Evolutionary conservation across 2,797 vertebrate species (phyloP).

Genomic region (Petrocephalus sullivani): DNA sequence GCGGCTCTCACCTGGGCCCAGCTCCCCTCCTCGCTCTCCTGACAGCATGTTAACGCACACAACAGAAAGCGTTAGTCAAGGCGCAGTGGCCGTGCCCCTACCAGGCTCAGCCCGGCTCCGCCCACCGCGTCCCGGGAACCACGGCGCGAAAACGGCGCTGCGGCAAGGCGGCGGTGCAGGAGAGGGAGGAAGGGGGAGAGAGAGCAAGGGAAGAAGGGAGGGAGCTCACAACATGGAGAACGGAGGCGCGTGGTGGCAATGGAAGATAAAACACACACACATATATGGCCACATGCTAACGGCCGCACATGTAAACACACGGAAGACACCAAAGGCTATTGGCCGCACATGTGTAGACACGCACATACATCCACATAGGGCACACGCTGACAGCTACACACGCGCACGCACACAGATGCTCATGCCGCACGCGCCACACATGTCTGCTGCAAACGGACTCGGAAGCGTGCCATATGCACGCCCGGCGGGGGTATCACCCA

Average conservation of each 20-base stretch:
- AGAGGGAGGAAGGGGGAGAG: background rate
- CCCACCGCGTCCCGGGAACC: background rate
- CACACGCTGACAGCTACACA: background rate
- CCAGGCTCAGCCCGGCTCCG: constrained; percentile 15
- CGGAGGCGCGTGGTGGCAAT: background rate
- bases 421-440: constrained; percentile 21
- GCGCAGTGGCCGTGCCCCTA: background rate
- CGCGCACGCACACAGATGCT: constrained; percentile 19
- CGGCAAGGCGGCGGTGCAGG: background rate
- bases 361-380: constrained; percentile 7
- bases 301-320: background rate
- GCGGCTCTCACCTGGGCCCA: constrained; percentile 91
- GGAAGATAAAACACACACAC: background rate
- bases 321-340: background rate
- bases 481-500: constrained; percentile 51
- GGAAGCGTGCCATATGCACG: constrained; percentile 51
- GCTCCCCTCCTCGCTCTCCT: constrained; percentile 95
- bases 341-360: background rate
- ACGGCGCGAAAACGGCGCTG: background rate
- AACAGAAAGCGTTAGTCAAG: constrained; percentile 53
- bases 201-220: background rate
- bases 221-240: background rate
- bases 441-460: constrained; percentile 21
- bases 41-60: constrained; percentile 65
- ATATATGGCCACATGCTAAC: background rate